phyloP scores from a whole-genome alignment of 2,113 vertebrate genomes.

The Corvus hawaiiensis region DNA sequence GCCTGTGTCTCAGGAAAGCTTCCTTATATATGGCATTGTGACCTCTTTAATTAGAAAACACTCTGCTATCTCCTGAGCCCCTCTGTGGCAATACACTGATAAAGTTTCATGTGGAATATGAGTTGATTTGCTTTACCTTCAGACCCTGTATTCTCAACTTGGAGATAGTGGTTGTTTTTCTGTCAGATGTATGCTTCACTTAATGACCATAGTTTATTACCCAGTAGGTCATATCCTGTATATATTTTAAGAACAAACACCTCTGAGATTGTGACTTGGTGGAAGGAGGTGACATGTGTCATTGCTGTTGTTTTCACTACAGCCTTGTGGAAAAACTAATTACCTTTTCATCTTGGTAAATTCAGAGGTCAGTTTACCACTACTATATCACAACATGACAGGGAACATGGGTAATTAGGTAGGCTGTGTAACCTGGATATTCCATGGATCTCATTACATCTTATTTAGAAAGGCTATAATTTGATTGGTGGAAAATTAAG shows the following conservation, averaged over 20 bases:
- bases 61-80: slow-evolving; percentile 17
- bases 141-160: slow-evolving; percentile 60
- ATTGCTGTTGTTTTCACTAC: slow-evolving; percentile 78
- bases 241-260: slow-evolving; percentile 77
- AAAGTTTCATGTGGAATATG: slow-evolving; percentile 52
- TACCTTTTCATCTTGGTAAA: slow-evolving; percentile 89
- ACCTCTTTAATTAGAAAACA: slow-evolving; percentile 48
- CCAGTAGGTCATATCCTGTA: slow-evolving; percentile 72
- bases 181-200: slow-evolving; percentile 61
- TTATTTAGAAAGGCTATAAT: slow-evolving; percentile 92
- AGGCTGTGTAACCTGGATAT: slow-evolving; percentile 84
- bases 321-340: slow-evolving; percentile 88
- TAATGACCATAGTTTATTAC: slow-evolving; percentile 79
- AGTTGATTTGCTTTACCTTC: slow-evolving; percentile 68
- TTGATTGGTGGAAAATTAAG: slow-evolving; percentile 98
- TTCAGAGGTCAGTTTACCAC: slow-evolving; percentile 84
- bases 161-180: slow-evolving; percentile 67
- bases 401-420: slow-evolving; percentile 85
- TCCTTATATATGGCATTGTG: neutral
- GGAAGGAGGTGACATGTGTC: slow-evolving; percentile 78
- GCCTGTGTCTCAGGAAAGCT: neutral
- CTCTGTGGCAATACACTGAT: slow-evolving; percentile 11
- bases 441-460: slow-evolving; percentile 88
- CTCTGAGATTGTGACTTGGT: slow-evolving; percentile 75
- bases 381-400: slow-evolving; percentile 85